Percentiles rank a stretch among this genome's conserved stretches.
phyloP scores from a whole-genome alignment of 2,888 invertebrate species.

The Parascotia fuliginaria region DNA sequence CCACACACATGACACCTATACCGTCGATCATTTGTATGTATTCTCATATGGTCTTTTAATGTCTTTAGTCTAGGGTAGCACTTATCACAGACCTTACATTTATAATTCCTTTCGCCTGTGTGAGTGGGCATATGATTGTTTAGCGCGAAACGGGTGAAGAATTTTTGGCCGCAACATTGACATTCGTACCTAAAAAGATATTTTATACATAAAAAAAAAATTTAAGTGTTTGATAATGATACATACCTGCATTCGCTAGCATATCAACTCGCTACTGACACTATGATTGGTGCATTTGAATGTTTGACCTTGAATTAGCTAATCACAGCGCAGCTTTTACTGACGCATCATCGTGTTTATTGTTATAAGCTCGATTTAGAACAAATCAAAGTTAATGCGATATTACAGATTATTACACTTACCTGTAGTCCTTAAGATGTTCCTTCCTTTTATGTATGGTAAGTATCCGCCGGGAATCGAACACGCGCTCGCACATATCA shows the following conservation, averaged over 20 bases:
- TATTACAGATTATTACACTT: neutral
- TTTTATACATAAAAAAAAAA: too few relatives aligned
- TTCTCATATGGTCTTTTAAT: conserved; percentile 72
- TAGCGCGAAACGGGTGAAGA: conserved; percentile 75
- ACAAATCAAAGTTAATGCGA: too few relatives aligned
- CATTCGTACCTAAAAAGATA: conserved; percentile 67
- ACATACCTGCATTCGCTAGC: too few relatives aligned
- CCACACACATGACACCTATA: conserved; percentile 72
- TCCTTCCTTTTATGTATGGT: conserved; percentile 75
- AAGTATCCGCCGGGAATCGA: conserved; percentile 65
- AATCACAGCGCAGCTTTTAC: too few relatives aligned
- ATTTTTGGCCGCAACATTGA: conserved; percentile 75
- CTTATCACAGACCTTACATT: conserved; percentile 77
- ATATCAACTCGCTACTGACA: too few relatives aligned
- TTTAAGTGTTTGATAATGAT: too few relatives aligned
- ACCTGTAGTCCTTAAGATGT: conserved; percentile 77
- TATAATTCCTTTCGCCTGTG: conserved; percentile 75
- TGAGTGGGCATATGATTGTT: conserved; percentile 80
- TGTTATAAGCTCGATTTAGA: too few relatives aligned
- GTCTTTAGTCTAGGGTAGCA: conserved; percentile 75
- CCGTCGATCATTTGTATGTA: conserved; percentile 73
- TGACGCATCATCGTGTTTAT: too few relatives aligned
- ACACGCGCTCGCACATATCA: conserved; percentile 66
- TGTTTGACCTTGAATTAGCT: too few relatives aligned
- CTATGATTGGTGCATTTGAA: too few relatives aligned